A percentile compares a stretch with the other conserved stretches of the same genome.
phyloP scores from a whole-genome alignment of 2,888 invertebrate species.

The Drosophila meridiana region DNA sequence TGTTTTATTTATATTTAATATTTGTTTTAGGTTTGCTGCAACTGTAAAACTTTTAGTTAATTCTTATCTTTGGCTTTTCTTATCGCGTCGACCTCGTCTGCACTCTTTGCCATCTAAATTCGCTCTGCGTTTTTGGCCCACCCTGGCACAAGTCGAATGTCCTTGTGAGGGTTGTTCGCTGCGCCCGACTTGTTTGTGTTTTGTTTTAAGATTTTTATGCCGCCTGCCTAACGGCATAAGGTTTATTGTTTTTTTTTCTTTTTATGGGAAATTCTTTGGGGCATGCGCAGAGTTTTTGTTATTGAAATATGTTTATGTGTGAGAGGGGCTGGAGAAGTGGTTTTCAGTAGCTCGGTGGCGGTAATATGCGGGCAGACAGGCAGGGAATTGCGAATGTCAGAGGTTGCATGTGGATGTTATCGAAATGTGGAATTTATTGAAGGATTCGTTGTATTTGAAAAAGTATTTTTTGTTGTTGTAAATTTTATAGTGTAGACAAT shows the following conservation, averaged over 20 bases:
- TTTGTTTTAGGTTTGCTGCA: background rate
- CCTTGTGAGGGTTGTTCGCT: constrained; percentile 71
- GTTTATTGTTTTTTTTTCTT: constrained; percentile 19
- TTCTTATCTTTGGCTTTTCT: constrained; percentile 36
- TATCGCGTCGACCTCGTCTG: constrained; percentile 46
- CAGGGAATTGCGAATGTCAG: background rate
- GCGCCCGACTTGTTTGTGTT: constrained; percentile 56
- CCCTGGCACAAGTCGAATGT: constrained; percentile 62
- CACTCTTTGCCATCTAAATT: constrained; percentile 50
- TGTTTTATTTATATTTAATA: background rate
- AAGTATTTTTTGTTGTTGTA: too few species aligned
- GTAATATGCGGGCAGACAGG: constrained; percentile 18
- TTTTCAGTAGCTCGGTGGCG: constrained; percentile 10
- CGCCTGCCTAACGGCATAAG: constrained; percentile 35
- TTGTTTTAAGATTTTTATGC: constrained; percentile 56
- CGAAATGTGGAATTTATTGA: constrained; percentile 3
- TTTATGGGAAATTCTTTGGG: constrained; percentile 58
- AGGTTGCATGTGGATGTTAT: constrained; percentile 17
- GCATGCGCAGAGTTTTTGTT: constrained; percentile 77
- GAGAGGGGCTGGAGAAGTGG: constrained; percentile 18
- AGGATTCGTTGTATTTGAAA: constrained; percentile 1
- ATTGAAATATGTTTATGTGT: constrained; percentile 52
- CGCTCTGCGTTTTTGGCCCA: constrained; percentile 52
- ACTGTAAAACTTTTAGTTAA: background rate
- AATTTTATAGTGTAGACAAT: too few species aligned